phyloP scores from a whole-genome alignment of 2,888 invertebrate genomes.

The Drosophila bunnanda region DNA sequence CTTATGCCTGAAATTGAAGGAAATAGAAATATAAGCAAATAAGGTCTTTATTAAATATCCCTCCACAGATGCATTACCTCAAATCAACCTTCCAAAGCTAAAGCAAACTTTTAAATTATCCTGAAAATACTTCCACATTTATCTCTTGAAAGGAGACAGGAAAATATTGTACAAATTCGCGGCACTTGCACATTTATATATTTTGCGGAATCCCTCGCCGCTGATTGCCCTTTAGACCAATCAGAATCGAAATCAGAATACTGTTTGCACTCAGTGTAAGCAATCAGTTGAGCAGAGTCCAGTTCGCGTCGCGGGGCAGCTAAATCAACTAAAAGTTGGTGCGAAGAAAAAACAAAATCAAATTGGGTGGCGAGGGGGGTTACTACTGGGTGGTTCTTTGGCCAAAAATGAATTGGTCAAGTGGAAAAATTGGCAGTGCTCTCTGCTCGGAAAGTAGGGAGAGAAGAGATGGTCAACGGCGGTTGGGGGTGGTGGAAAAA shows the following conservation, averaged over 20 bases:
- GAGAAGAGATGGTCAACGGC: slow-evolving; percentile 7
- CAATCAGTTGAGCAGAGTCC: slow-evolving; percentile 58
- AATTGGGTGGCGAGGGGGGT: slow-evolving; percentile 47
- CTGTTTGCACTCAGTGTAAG: slow-evolving; percentile 48
- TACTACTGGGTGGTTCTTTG: slow-evolving; percentile 4
- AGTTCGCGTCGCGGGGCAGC: slow-evolving; percentile 63
- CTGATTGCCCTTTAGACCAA: slow-evolving; percentile 42
- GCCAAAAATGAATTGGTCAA: slow-evolving; percentile 78
- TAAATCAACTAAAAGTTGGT: slow-evolving; percentile 78
- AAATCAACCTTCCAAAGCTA: not conserved
- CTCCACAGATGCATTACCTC: not conserved
- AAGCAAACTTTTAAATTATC: not conserved
- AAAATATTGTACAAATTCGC: slow-evolving; percentile 3
- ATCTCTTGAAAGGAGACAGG: not conserved
- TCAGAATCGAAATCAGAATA: slow-evolving; percentile 39
- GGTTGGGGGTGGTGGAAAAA: slow-evolving; percentile 49
- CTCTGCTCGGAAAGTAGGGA: slow-evolving; percentile 11
- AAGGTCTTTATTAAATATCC: not conserved
- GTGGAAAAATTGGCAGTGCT: slow-evolving; percentile 74
- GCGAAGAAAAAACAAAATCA: slow-evolving; percentile 78
- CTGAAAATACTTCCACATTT: not conserved
- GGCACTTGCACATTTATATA: slow-evolving; percentile 1
- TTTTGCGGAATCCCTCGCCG: slow-evolving; percentile 16
- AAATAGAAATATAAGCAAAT: not conserved
- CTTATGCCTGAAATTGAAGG: too few species aligned